Evolutionary conservation across 2,888 invertebrate genomes (phyloP), one percentile per base, ranked within the genome.

Genomic region (Crioceris asparagi): DNA sequence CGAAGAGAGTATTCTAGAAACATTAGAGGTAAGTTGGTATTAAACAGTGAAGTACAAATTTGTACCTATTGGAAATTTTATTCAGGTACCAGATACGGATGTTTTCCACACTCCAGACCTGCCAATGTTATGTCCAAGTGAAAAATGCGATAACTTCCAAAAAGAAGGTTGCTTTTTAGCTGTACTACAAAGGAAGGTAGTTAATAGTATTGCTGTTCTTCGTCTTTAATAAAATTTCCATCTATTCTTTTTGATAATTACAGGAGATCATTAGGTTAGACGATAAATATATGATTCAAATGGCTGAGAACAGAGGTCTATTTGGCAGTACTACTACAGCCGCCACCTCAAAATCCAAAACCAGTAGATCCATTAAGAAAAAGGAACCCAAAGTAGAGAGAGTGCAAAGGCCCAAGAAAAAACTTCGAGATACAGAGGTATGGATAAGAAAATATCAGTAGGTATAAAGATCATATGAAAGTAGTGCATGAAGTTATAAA

Each of bases 241-340:
- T 25, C 3, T n/a, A n/a, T n/a, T n/a, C n/a, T 11, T 15, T 17
- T 17, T 11, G 27, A 12, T 11, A n/a, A 30, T 50, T 54, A 36
- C 50, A 78, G 74, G 76, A 80, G 66, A 71, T 86, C 51, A 82
- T 80, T 36, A 74, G 79, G 27, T 70, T 86, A 52, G 81, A 87
- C 60, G 83, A 84, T 4, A 79, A 84, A 60, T 85, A 80, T 58
- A 81, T 87, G 74, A 87, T 87, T 48, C 74, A 79, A 51, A 82
- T 85, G 65, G 86, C 87, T 2, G 86, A 86, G 61, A 72, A 77
- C 26, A 72, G 85, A 40, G 85, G 86, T 0, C 62, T 87, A 44
- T 87, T 87, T 59, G 84, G 63, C 4, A 52, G 46, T 4, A 52
- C 44, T 3, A 49, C 54, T 4, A 47, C 49, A 3, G 62, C 65